These are phyloP conservation scores for Geotrupes spiniger DNA, from an alignment of 2,888 invertebrate species.

Conservation along the genomic window DNA sequence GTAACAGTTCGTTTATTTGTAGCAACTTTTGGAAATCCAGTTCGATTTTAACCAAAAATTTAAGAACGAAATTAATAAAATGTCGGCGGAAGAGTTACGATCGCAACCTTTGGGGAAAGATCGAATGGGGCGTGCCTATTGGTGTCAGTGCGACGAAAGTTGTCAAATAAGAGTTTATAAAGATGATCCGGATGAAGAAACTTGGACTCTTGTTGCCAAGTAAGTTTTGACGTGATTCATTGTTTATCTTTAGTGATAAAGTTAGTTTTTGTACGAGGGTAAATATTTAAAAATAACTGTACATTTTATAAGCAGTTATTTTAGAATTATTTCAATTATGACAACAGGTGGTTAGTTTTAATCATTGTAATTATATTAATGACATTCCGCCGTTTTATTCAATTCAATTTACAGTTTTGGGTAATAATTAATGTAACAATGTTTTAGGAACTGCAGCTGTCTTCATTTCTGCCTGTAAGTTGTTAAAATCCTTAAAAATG, in stretches of 20 bases:
- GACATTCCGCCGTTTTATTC: too few species aligned
- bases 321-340: too few species aligned
- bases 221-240: constrained; percentile 46
- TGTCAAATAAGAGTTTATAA: constrained; percentile 89
- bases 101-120: constrained; percentile 89
- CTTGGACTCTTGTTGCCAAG: constrained; percentile 90
- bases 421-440: too few species aligned
- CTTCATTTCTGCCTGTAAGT: too few species aligned
- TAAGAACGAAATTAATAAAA: constrained; percentile 79
- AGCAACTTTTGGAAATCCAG: constrained; percentile 89
- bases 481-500: too few species aligned
- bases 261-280: background rate
- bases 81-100: constrained; percentile 76
- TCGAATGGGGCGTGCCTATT: constrained; percentile 87
- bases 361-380: too few species aligned
- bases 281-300: too few species aligned
- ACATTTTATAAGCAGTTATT: too few species aligned
- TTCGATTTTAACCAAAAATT: constrained; percentile 94
- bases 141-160: constrained; percentile 87
- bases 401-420: too few species aligned
- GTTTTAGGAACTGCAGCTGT: too few species aligned
- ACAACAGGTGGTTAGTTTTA: too few species aligned
- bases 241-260: background rate
- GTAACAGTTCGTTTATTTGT: constrained; percentile 35
- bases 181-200: constrained; percentile 95